Base-by-base conservation (phyloP, 1,140 invertebrate genomes). In the Drosophila dunni region DNA sequence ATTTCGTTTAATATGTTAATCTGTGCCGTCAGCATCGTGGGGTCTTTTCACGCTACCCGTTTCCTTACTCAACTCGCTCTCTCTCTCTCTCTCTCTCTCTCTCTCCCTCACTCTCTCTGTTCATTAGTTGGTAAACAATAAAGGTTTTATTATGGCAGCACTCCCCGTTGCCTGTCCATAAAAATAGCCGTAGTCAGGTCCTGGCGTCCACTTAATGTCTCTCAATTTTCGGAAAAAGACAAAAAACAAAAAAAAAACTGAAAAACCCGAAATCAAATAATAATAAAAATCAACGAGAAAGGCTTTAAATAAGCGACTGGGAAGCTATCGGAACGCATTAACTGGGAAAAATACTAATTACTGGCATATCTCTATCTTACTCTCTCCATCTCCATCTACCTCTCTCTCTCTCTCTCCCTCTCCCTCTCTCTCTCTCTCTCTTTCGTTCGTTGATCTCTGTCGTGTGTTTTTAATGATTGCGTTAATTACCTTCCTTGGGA, bases 1-100 rank as follows among this genome's bases (percentile, higher is more conserved):
- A 89, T 90, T 89, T 90, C 84, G 81, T 89, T 90, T 89, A 89
- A 88, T 88, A 88, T 84, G 83, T 88, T 88, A 88, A 88, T 89
- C 83, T 83, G 67, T 70, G 77, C 66, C 50, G 64, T 64, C 57
- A 68, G 51, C 51, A 50, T 44, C 61, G 24, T 45, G 15, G 60
- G 60, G 60, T 63, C 34, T 34, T 17, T 33, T 4, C 13, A 50
- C 33, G n/a, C 40, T 64, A 4, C 10, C 29, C 15, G 1, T 46
- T 63, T n/a, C 20, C 60, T 29, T 29, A 13, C 54, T 42, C 24
- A 15, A 4, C 56, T 33, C 29, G 11, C 40, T 6, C 44, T 38
- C n/a, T 17, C 24, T 34, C 63, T 46, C 8, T n/a, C 46, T 45
- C 1, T 7, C 46, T 40, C 54, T 62, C 34, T 8, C 38, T 33